Base-by-base conservation (phyloP, 2,113 vertebrate species). In the Melanocharis versteri region DNA sequence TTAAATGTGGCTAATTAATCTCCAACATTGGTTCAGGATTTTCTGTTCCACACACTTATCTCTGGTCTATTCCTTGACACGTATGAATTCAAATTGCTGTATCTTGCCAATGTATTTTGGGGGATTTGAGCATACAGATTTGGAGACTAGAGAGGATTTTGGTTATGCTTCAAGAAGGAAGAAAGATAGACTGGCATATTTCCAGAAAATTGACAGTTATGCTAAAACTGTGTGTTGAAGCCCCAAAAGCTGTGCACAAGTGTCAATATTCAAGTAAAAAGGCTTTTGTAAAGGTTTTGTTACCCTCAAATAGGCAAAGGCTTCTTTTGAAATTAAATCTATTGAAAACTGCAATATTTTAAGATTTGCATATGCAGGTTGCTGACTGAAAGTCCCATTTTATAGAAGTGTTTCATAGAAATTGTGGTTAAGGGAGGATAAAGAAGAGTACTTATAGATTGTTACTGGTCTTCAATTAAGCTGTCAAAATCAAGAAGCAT, bases 271-370 rank as follows among this genome's bases (percentile, higher is more conserved):
- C 3, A 86, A 86, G 64, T 56, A 31, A 96, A 97, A 96, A 90
- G 76, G 39, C 72, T 94, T 96, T 95, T 95, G 60, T 96, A 82
- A 96, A 70, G 28, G n/a, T 96, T 97, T 94, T 95, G 93, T 96
- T 97, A 90, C 94, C 77, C 95, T 97, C 94, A 96, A 84, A 96
- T 93, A 97, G 81, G 78, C 94, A 84, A 97, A 96, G 84, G 40
- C 15, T 80, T 81, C 42, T 83, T 83, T 86, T 91, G 61, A 95
- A 82, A 87, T 82, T 9, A 40, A 68, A 44, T 30, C 1, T 61
- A 51, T 78, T 45, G 31, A 76, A 84, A 89, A 56, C 7, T 4
- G 21, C 20, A 53, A 6, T 90, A 85, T 76, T 95, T 90, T 58
- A 71, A 78, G 22, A 45, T 81, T 72, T 87, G 15, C 31, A 26